Percentiles rank a stretch among this genome's conserved stretches.
These are phyloP conservation scores for Helicoverpa armigera DNA, from an alignment of 1,140 invertebrate species.

Conservation along the genomic window DNA sequence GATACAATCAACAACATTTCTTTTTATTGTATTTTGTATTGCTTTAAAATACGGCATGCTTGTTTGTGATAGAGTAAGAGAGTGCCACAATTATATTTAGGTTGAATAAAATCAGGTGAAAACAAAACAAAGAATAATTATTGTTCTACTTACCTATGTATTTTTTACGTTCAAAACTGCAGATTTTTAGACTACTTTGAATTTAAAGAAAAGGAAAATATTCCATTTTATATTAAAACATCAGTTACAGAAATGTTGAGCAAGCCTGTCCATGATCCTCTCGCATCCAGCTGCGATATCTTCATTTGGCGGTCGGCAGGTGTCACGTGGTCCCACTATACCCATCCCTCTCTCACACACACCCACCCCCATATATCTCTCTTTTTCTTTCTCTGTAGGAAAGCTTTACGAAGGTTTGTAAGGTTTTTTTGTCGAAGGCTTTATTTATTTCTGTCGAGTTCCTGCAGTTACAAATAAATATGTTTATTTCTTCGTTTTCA, in stretches of 20 bases:
- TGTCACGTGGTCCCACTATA: conserved; percentile 76
- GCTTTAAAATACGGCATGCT: no score
- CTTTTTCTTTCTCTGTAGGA: conserved; percentile 75
- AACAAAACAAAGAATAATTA: no score
- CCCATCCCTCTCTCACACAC: conserved; percentile 60
- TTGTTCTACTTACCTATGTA: no score
- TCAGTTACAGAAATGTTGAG: conserved; percentile 59
- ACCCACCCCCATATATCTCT: conserved; percentile 57
- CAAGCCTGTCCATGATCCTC: conserved; percentile 69
- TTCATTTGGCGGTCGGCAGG: conserved; percentile 85
- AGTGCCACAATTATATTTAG: no score
- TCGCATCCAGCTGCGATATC: conserved; percentile 84
- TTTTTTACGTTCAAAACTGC: no score
- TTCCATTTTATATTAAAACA: no score
- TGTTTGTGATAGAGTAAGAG: no score
- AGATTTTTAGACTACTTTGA: no score
- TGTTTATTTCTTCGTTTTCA: conserved; percentile 58
- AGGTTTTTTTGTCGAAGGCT: conserved; percentile 71
- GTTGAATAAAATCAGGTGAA: no score
- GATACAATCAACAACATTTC: no score
- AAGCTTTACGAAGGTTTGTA: conserved; percentile 73
- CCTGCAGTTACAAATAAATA: conserved; percentile 74
- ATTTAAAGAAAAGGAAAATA: no score
- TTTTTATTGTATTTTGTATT: no score
- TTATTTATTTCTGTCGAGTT: conserved; percentile 80